A percentile compares a stretch with the other conserved stretches of the same genome.
These are phyloP conservation scores for Chrysomela aeneicollis DNA, from an alignment of 2,888 invertebrate genomes.

Conservation along the genomic window DNA sequence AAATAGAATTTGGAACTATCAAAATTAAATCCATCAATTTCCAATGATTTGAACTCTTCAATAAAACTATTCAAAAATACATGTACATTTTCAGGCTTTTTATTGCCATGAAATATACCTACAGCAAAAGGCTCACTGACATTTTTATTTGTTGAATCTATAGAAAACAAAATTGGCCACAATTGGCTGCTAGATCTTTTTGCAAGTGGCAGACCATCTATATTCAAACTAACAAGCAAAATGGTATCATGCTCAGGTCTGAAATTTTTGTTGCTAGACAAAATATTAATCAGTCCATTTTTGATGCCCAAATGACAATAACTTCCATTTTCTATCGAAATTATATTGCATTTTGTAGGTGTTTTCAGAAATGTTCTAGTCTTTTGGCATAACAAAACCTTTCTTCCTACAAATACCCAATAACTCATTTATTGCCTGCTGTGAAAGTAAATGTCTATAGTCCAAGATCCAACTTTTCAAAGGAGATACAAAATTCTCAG, in stretches of 20 bases:
- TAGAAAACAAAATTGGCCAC: slow-evolving; percentile 15
- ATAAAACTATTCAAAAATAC: background rate
- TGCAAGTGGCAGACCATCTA: slow-evolving; percentile 18
- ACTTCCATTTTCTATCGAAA: background rate
- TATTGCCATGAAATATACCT: slow-evolving; percentile 15
- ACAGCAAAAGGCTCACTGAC: slow-evolving; percentile 10
- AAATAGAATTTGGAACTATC: slow-evolving; percentile 3
- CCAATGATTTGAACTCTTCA: slow-evolving; percentile 17
- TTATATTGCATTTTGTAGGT: no score
- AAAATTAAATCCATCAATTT: slow-evolving; percentile 7
- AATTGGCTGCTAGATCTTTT: slow-evolving; percentile 17
- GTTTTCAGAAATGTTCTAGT: background rate
- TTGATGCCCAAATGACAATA: background rate
- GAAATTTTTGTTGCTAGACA: background rate
- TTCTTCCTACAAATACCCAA: background rate
- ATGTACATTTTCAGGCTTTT: background rate
- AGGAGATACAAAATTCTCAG: background rate
- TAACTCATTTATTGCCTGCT: slow-evolving; percentile 1
- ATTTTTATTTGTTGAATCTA: slow-evolving; percentile 18
- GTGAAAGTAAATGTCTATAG: background rate
- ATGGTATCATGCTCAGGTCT: background rate
- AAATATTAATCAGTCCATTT: slow-evolving; percentile 6
- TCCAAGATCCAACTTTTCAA: background rate
- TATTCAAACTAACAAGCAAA: slow-evolving; percentile 4
- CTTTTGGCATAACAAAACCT: background rate